Evolutionary conservation across 1,140 invertebrate species (phyloP), one percentile per base, ranked within the genome.

Genomic region (Orussus abietinus): DNA sequence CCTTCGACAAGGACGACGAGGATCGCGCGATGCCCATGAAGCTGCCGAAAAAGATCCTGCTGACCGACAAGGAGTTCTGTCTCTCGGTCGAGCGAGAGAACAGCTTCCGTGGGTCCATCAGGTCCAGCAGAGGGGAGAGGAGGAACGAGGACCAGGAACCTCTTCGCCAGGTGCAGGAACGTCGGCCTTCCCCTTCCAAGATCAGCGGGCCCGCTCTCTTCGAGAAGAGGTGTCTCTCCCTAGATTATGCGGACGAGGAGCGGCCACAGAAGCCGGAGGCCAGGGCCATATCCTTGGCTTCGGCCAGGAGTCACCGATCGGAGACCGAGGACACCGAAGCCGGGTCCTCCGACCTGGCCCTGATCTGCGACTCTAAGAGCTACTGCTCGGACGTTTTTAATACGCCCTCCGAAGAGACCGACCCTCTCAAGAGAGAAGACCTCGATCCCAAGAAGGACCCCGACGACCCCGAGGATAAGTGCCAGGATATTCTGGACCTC

Each of bases 61-160:
- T 74, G 0, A 70, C 67, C 1, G 69, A 72, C 33, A 64, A 69
- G 25, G 71, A 74, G 28, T 74, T 74, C 34, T 70, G 68, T 44
- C 33, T 74, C 9, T 71, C 71, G 0, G 51, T 68, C 1, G 69
- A 74, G 17, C 53, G 68, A 2, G 71, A 74, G 38, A 72, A 69
- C 20, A 70, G 68, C 35, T 44, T 69, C 31, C 53, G 63, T 12
- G n/a, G 51, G 52, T 38, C 49, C 55, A 2, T 41, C 49, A 38
- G 7, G 5, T 38, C 30, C 18, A 25, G 14, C 28, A 17, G 30
- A 18, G 15, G 10, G 9, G 39, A 33, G 13, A 37, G 25, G 2
- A 26, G 38, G 2, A 11, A 44, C 3, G 18, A 40, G 3, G 40
- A 45, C 17, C 33, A 37, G 26, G 38, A 38, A 29, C 15, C 17